These are phyloP conservation scores for Bombycilla garrulus DNA, from an alignment of 2,113 vertebrate species.

Conservation along the genomic window DNA sequence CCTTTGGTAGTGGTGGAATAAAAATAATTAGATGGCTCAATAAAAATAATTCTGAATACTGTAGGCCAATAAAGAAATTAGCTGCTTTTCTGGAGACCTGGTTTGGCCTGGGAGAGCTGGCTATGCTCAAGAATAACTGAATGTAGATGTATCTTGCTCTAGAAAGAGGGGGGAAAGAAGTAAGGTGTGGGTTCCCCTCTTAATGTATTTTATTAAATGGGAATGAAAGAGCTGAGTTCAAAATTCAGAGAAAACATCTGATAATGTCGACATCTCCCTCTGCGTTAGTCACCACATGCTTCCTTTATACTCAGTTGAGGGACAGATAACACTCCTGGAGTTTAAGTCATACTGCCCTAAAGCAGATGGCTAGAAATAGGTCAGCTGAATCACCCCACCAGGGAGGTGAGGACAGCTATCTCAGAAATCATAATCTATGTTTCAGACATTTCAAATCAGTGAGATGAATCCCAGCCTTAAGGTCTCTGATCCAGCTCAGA, in stretches of 20 bases:
- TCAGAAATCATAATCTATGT: not conserved
- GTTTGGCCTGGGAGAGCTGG: not conserved
- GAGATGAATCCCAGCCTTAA: slow-evolving; percentile 20
- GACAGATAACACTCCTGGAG: not conserved
- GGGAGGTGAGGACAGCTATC: not conserved
- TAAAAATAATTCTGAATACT: not conserved
- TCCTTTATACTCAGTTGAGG: not conserved
- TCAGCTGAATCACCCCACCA: slow-evolving; percentile 23
- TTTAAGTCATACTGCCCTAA: slow-evolving; percentile 14
- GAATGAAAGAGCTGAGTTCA: not conserved
- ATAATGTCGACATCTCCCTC: not conserved
- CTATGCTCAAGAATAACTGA: not conserved
- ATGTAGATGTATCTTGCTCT: not conserved
- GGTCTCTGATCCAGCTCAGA: not conserved
- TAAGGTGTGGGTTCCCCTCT: fast-evolving
- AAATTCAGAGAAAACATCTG: not conserved
- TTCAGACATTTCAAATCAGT: slow-evolving; percentile 39
- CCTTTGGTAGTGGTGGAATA: not conserved
- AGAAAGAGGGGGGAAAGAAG: not conserved
- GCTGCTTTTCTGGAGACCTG: not conserved
- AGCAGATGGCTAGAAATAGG: slow-evolving; percentile 55
- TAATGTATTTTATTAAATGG: not conserved
- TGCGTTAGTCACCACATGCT: not conserved
- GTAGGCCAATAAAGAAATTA: not conserved
- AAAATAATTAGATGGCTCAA: not conserved